Conservation (phyloP, 2,797 vertebrate species). For the Microcaecilia unicolor region DNA sequence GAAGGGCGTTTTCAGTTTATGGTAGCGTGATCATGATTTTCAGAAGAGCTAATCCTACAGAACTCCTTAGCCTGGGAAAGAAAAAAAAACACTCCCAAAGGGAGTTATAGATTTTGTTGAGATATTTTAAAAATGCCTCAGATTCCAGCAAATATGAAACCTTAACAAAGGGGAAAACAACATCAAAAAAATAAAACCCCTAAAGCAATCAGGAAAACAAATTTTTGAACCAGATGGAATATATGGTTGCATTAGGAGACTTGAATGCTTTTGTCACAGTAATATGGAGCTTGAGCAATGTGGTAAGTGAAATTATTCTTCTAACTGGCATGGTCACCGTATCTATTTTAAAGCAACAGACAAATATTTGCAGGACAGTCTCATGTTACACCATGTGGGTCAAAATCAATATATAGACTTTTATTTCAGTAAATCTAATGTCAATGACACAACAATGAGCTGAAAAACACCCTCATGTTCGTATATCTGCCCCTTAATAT, state of each 20-base stretch:
- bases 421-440: no score
- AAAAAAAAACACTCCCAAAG: conserved; percentile 18
- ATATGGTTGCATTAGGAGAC: not conserved
- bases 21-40: conserved; percentile 13
- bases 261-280: not conserved
- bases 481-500: no score
- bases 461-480: no score
- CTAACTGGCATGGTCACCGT: no score
- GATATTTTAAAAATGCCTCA: conserved; percentile 12
- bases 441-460: no score
- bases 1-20: not conserved
- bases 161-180: conserved; percentile 1
- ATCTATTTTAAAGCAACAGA: no score
- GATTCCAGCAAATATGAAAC: conserved; percentile 25
- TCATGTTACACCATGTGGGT: no score
- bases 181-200: no score
- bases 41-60: conserved; percentile 25
- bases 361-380: no score
- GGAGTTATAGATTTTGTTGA: conserved; percentile 14
- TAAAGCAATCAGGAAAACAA: no score
- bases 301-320: not conserved
- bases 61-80: conserved; percentile 13
- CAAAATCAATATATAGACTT: no score
- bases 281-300: conserved; percentile 2
- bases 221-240: not conserved